Evolutionary conservation across 2,113 vertebrate genomes (phyloP).

Genomic region (Gnathochromis pfefferi): DNA sequence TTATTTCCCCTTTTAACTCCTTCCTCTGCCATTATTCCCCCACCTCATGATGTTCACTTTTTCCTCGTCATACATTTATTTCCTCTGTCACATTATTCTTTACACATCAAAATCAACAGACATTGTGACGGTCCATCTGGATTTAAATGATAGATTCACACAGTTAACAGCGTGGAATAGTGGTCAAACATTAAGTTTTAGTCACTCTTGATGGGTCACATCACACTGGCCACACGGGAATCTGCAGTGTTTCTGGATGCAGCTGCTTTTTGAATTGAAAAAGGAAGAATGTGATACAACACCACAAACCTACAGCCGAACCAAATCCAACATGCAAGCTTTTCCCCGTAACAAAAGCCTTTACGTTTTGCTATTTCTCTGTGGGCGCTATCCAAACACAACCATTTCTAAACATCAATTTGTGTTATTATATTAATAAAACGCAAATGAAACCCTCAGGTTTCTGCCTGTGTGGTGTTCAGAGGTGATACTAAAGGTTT

Average conservation of each 20-base stretch:
- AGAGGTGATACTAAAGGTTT: not conserved
- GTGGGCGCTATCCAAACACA: not conserved
- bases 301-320: not conserved
- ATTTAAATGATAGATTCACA: not conserved
- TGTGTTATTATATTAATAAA: not conserved
- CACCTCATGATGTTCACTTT: not conserved
- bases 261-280: not conserved
- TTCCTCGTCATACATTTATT: not conserved
- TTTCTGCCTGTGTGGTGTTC: not conserved
- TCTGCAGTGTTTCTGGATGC: not conserved
- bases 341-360: not conserved
- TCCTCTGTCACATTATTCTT: not conserved
- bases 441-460: not conserved
- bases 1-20: not conserved
- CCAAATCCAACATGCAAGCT: not conserved
- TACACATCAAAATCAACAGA: not conserved
- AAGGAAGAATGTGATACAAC: not conserved
- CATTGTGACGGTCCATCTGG: not conserved
- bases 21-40: not conserved
- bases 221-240: not conserved
- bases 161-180: not conserved
- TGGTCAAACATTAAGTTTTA: not conserved
- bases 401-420: fast-evolving
- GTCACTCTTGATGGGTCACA: not conserved
- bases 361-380: not conserved